These are phyloP conservation scores for Bungarus multicinctus DNA, from an alignment of 2,113 vertebrate species.

Conservation along the genomic window DNA sequence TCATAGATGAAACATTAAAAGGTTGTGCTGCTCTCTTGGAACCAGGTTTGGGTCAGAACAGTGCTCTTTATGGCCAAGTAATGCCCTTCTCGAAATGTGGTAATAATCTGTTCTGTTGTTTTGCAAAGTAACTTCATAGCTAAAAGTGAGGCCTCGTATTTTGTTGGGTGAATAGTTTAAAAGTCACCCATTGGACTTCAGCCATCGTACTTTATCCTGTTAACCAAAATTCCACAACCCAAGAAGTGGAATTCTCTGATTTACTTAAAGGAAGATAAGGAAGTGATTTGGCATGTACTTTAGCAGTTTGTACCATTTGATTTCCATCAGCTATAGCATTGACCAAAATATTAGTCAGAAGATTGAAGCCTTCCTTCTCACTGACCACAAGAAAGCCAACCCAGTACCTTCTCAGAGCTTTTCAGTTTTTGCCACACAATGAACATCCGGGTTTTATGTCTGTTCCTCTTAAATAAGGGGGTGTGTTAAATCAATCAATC, in stretches of 20 bases:
- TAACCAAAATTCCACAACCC: background rate
- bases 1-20: too few relatives aligned
- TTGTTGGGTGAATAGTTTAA: background rate
- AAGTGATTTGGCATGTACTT: background rate
- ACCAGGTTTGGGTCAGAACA: too few relatives aligned
- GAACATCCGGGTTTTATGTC: background rate
- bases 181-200: background rate
- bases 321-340: background rate
- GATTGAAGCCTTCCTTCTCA: background rate
- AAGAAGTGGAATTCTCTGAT: background rate
- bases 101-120: rapidly evolving
- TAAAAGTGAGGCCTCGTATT: background rate
- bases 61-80: background rate
- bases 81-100: background rate
- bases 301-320: background rate
- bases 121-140: background rate
- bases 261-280: background rate
- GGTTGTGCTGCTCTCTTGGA: too few relatives aligned
- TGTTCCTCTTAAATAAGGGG: background rate
- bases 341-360: background rate
- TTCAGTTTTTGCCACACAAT: background rate
- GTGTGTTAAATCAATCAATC: background rate
- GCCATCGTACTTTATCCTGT: too few relatives aligned
- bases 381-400: background rate
- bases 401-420: too few relatives aligned